Base-by-base conservation (phyloP, 2,888 invertebrate genomes). In the Pandemis heparana region DNA sequence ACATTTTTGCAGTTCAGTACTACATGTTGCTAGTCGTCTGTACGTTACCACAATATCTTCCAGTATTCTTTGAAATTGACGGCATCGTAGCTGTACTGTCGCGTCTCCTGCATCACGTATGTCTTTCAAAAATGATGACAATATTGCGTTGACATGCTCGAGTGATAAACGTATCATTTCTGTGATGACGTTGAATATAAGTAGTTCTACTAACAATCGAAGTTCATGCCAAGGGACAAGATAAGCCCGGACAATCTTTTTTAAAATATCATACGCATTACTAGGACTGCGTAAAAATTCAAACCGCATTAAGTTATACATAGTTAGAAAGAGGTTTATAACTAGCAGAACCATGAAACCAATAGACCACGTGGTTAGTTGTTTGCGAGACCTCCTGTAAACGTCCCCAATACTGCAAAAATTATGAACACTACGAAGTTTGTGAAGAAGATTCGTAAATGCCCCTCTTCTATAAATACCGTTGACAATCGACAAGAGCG, bases 1-100 rank as follows among this genome's bases (percentile, higher is more conserved):
- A 48, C 48, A 48, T 48, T 48, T 48, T 48, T n/a, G 48, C n/a
- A 48, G 48, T 48, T 48, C 48, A 14, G n/a, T n/a, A 48, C 48
- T 48, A 12, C 48, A 48, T n/a, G n/a, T 48, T 6, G n/a, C 48
- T 48, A 48, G n/a, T n/a, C n/a, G 48, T n/a, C 5, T 48, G 48
- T 48, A n/a, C 4, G n/a, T 48, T n/a, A 48, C 14, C 6, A 48
- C n/a, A 12, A 48, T 48, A 5, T 48, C 48, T 48, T 48, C n/a
- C 48, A 48, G n/a, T 7, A 6, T 48, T n/a, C n/a, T 48, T 48
- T 48, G 14, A 16, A 48, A 48, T n/a, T 6, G 48, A 48, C 6
- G 48, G n/a, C 48, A 48, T n/a, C 14, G 6, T 48, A n/a, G 48
- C 48, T 6, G n/a, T n/a, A 48, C 48, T 48, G 3, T 5, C n/a